Conservation (phyloP, 2,797 vertebrate genomes). For the Anabacerthia variegaticeps region DNA sequence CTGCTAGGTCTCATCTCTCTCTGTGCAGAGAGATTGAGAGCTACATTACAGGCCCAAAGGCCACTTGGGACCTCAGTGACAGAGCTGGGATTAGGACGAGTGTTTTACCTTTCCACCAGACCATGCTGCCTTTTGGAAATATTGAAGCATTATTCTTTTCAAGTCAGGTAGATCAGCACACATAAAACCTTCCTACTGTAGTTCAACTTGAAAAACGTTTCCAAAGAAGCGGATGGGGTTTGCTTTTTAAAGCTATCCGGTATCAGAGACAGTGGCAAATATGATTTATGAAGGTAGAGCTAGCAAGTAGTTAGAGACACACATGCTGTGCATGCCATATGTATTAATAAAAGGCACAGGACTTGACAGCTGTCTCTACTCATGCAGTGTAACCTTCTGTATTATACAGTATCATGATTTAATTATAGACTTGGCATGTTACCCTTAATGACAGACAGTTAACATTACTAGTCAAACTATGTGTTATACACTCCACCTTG, state of each 20-base stretch:
- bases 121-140: neutral
- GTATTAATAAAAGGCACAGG: slow-evolving; percentile 66
- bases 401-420: slow-evolving; percentile 71
- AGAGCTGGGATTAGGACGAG: neutral
- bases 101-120: neutral
- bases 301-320: slow-evolving; percentile 53
- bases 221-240: neutral
- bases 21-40: neutral
- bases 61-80: neutral
- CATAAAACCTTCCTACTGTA: neutral
- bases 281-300: slow-evolving; percentile 57
- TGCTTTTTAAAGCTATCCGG: slow-evolving; percentile 6
- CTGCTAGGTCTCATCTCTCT: neutral
- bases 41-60: neutral
- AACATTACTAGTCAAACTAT: slow-evolving; percentile 57
- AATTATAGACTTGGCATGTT: slow-evolving; percentile 70
- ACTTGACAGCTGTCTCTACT: slow-evolving; percentile 66
- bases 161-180: neutral
- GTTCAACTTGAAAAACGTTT: slow-evolving; percentile 1
- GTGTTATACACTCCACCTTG: slow-evolving; percentile 54
- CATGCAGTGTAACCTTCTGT: slow-evolving; percentile 61
- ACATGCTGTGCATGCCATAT: slow-evolving; percentile 48
- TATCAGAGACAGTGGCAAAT: slow-evolving; percentile 18
- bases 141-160: neutral
- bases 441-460: slow-evolving; percentile 66